Evolutionary conservation across 2,888 invertebrate species (phyloP).

Genomic region (Boloria euphrosyne): DNA sequence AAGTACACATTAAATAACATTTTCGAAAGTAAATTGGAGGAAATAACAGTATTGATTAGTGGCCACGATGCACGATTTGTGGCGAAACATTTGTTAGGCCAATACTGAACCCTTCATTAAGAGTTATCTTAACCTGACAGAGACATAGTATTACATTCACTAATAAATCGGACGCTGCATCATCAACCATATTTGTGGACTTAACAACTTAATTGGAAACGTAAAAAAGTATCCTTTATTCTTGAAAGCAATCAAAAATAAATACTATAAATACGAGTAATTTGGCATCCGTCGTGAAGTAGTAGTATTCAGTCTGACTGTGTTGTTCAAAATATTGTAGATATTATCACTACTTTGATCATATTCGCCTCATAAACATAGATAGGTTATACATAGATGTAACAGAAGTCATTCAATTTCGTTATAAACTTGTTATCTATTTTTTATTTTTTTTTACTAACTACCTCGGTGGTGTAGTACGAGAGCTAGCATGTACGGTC

Average conservation of each 20-base stretch:
- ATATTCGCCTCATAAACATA: too few relatives aligned
- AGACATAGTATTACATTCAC: slow-evolving; percentile 36
- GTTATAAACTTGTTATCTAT: too few relatives aligned
- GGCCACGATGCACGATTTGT: slow-evolving; percentile 38
- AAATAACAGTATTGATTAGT: slow-evolving; percentile 34
- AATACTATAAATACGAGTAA: background rate
- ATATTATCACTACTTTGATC: too few relatives aligned
- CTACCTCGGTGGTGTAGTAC: too few relatives aligned
- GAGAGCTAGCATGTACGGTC: too few relatives aligned
- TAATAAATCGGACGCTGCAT: slow-evolving; percentile 30
- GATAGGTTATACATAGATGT: too few relatives aligned
- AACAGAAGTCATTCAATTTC: too few relatives aligned
- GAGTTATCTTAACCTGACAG: slow-evolving; percentile 37
- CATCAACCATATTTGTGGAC: slow-evolving; percentile 26
- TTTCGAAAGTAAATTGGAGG: slow-evolving; percentile 29
- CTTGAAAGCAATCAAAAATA: background rate
- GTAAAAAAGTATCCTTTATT: background rate
- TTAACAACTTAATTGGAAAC: slow-evolving; percentile 16
- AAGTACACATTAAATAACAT: slow-evolving; percentile 23
- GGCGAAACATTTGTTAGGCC: slow-evolving; percentile 38
- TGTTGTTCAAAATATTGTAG: too few relatives aligned
- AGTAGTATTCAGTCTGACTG: too few relatives aligned
- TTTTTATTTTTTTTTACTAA: too few relatives aligned
- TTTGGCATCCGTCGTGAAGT: too few relatives aligned
- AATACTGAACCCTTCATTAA: slow-evolving; percentile 37